Conservation (phyloP, 2,113 vertebrate genomes). For the Microcebus griseorufus region DNA sequence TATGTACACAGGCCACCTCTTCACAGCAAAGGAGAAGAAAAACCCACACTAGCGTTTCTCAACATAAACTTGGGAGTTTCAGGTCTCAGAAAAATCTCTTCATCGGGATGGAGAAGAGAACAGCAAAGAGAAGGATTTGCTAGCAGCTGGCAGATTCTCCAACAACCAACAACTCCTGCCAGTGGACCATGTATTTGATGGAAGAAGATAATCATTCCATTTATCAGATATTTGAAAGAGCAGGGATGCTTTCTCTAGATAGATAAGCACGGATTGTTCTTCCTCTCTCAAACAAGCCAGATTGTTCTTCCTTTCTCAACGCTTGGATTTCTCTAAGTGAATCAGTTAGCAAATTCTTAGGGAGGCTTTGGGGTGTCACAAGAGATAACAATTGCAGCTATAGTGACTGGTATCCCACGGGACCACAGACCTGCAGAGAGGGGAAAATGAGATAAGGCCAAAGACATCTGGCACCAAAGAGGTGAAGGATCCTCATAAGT, state of each 20-base stretch:
- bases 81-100: constrained; percentile 1
- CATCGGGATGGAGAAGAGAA: not conserved
- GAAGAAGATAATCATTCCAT: constrained; percentile 67
- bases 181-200: not conserved
- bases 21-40: not conserved
- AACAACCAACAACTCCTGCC: not conserved
- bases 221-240: constrained; percentile 70
- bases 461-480: not conserved
- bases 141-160: not conserved
- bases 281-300: constrained; percentile 68
- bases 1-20: not conserved
- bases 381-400: not conserved
- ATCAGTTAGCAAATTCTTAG: constrained; percentile 32
- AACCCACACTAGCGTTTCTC: not conserved
- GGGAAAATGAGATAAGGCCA: not conserved
- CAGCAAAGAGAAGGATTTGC: not conserved
- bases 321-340: constrained; percentile 60
- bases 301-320: constrained; percentile 50
- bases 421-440: not conserved
- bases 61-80: not conserved
- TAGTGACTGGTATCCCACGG: not conserved
- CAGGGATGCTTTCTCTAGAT: constrained; percentile 63
- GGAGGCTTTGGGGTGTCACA: not conserved
- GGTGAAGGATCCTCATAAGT: not conserved
- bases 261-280: constrained; percentile 61